A percentile compares a stretch with the other conserved stretches of the same genome.
Evolutionary conservation across 2,797 vertebrate species (phyloP).

Genomic region (Premnoplex brunnescens): DNA sequence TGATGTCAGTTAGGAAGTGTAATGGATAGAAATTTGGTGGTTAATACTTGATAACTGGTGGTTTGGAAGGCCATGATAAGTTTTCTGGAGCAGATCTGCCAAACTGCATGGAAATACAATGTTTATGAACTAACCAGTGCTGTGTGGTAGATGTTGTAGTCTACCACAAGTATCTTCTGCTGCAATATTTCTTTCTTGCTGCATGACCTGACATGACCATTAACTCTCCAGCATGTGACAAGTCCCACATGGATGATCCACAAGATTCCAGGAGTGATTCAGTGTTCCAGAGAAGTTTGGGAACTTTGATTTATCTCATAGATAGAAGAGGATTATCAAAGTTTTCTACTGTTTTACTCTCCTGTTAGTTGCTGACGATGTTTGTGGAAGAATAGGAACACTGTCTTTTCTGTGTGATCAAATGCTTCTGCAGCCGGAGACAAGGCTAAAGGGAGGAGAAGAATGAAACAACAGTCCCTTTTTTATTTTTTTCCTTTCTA

Average conservation of each 20-base stretch:
- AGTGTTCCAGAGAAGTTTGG: not conserved
- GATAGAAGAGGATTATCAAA: slow-evolving; percentile 33
- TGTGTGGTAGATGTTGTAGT: not conserved
- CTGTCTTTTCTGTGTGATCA: not conserved
- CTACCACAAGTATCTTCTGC: not conserved
- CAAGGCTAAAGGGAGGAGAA: not conserved
- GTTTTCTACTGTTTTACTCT: slow-evolving; percentile 5
- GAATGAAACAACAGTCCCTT: not conserved
- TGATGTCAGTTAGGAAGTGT: not conserved
- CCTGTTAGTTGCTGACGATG: not conserved
- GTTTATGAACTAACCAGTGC: not conserved
- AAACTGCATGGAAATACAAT: not conserved
- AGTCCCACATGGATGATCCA: not conserved
- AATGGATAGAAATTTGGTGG: not conserved
- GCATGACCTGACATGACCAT: not conserved
- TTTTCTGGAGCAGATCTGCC: not conserved
- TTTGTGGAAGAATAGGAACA: slow-evolving; percentile 34
- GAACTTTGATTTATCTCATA: not conserved
- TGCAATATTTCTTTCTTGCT: not conserved
- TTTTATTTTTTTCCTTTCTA: not conserved
- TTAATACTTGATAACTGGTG: not conserved
- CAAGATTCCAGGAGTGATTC: not conserved
- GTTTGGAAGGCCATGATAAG: not conserved
- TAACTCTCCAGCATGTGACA: slow-evolving; percentile 23
- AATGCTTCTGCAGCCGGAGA: not conserved